phyloP scores from a whole-genome alignment of 2,888 invertebrate genomes.

The Augiades crinisus region DNA sequence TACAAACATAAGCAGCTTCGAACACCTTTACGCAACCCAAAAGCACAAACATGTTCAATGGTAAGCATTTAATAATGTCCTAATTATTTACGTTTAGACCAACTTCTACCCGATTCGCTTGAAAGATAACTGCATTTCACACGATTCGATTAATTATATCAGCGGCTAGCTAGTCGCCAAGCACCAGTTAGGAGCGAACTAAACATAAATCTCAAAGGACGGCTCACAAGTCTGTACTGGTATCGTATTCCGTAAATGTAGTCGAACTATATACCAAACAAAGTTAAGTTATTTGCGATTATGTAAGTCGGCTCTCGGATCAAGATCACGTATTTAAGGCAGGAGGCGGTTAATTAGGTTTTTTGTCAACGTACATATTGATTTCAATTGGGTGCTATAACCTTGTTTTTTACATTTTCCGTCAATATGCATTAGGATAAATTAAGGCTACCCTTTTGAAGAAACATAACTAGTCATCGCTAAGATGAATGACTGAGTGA shows the following conservation, averaged over 20 bases:
- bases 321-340: slow-evolving; percentile 9
- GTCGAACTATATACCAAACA: slow-evolving; percentile 14
- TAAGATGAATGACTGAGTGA: too few relatives aligned
- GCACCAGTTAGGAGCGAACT: slow-evolving; percentile 1
- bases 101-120: background rate
- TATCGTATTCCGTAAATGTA: slow-evolving; percentile 12
- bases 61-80: background rate
- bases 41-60: too few relatives aligned
- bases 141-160: slow-evolving; percentile 5
- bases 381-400: background rate
- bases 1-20: too few relatives aligned
- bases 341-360: slow-evolving; percentile 1
- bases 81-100: background rate
- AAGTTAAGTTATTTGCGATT: slow-evolving; percentile 14
- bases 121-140: background rate
- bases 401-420: slow-evolving; percentile 9
- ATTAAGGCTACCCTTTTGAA: background rate
- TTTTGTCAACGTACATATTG: slow-evolving; percentile 1
- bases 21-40: too few relatives aligned
- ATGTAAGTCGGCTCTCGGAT: slow-evolving; percentile 7
- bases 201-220: slow-evolving; percentile 14
- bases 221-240: background rate
- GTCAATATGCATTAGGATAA: background rate
- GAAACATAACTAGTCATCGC: too few relatives aligned
- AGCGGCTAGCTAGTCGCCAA: background rate